Percentiles rank a stretch among this genome's conserved stretches.
Conservation (phyloP, 2,888 invertebrate genomes). For the Oscheius sp. region DNA sequence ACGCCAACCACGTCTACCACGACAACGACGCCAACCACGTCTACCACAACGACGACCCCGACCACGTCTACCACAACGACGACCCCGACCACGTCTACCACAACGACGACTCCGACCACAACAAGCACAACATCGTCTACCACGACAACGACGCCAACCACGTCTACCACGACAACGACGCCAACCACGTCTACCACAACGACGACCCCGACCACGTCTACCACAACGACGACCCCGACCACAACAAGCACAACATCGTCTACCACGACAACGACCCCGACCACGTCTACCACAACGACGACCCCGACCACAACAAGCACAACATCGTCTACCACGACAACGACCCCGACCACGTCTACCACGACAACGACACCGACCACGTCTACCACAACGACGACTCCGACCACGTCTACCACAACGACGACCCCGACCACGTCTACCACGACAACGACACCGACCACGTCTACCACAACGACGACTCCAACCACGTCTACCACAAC, state of each 20-base stretch:
- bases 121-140: background rate
- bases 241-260: slow-evolving; percentile 3
- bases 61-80: background rate
- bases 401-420: background rate
- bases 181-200: background rate
- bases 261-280: background rate
- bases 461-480: slow-evolving; percentile 10
- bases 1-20: background rate
- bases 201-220: background rate
- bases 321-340: background rate
- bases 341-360: background rate
- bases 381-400: background rate
- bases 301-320: background rate
- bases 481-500: background rate
- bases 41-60: background rate
- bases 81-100: background rate
- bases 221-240: background rate
- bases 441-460: background rate
- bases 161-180: background rate
- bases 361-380: background rate
- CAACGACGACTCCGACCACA: background rate
- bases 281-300: background rate
- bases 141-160: background rate
- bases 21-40: background rate
- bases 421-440: background rate